Percentiles rank a stretch among this genome's conserved stretches.
Evolutionary conservation across 2,888 invertebrate species (phyloP).

Genomic region (Diploptera punctata): DNA sequence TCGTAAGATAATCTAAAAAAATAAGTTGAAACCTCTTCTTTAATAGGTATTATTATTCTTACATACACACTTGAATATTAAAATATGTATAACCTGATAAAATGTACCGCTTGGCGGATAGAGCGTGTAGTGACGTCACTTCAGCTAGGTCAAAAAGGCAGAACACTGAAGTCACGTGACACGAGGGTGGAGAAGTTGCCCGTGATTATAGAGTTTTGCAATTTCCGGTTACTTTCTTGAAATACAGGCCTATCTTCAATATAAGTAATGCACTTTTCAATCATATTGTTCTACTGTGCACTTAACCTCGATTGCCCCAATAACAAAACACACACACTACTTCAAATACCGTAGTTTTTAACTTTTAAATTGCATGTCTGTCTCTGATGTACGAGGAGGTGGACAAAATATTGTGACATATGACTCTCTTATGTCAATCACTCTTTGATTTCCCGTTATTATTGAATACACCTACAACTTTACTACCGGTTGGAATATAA

Average conservation of each 20-base stretch:
- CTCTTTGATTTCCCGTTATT: too few species aligned
- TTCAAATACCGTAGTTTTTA: neutral
- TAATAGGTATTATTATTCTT: neutral
- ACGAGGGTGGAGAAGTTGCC: slow-evolving; percentile 6
- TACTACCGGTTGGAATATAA: too few species aligned
- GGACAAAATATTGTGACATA: too few species aligned
- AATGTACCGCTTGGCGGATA: slow-evolving; percentile 26
- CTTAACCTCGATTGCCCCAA: slow-evolving; percentile 10
- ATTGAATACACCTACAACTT: too few species aligned
- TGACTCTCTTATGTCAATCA: too few species aligned
- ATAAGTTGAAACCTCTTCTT: neutral
- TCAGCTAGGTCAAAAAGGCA: slow-evolving; percentile 18
- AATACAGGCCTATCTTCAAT: slow-evolving; percentile 1
- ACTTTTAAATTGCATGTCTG: too few species aligned
- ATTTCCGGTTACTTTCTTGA: slow-evolving; percentile 32
- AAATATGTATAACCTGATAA: neutral
- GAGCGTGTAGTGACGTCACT: slow-evolving; percentile 30
- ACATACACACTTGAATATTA: neutral
- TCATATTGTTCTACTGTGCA: neutral
- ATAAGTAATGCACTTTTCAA: slow-evolving; percentile 1
- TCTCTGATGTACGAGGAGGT: too few species aligned
- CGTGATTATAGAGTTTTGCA: slow-evolving; percentile 27
- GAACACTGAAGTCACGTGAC: slow-evolving; percentile 27
- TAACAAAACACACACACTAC: neutral
- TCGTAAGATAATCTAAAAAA: neutral